Conservation (phyloP, 2,113 vertebrate species). For the Mustelus asterias region DNA sequence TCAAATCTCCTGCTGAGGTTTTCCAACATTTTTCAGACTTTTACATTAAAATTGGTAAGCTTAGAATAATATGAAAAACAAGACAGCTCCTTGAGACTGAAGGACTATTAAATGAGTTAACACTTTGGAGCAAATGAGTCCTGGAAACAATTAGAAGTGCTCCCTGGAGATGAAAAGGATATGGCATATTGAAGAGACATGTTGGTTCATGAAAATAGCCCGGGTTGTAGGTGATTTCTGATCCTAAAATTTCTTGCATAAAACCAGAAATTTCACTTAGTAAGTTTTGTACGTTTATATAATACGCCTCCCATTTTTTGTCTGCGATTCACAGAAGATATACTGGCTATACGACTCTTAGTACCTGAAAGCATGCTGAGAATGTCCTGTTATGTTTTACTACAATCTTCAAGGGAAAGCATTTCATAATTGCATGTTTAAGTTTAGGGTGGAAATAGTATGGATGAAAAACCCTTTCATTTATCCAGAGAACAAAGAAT, state of each 20-base stretch:
- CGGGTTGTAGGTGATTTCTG: background rate
- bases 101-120: background rate
- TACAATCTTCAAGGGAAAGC: background rate
- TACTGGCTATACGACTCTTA: background rate
- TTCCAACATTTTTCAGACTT: background rate
- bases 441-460: background rate
- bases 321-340: background rate
- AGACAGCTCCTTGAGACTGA: background rate
- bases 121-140: background rate
- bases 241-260: background rate
- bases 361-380: background rate
- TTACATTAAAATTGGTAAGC: background rate
- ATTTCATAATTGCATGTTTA: conserved; percentile 32
- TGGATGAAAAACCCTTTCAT: conserved; percentile 7
- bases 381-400: background rate
- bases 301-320: background rate
- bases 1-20: background rate
- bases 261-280: background rate
- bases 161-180: background rate
- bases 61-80: background rate
- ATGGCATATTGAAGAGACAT: background rate
- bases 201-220: background rate
- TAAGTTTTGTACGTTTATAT: background rate
- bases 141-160: background rate
- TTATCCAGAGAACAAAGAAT: background rate